Conservation (phyloP, 2,888 invertebrate species). For the Dinocampus coccinellae region DNA sequence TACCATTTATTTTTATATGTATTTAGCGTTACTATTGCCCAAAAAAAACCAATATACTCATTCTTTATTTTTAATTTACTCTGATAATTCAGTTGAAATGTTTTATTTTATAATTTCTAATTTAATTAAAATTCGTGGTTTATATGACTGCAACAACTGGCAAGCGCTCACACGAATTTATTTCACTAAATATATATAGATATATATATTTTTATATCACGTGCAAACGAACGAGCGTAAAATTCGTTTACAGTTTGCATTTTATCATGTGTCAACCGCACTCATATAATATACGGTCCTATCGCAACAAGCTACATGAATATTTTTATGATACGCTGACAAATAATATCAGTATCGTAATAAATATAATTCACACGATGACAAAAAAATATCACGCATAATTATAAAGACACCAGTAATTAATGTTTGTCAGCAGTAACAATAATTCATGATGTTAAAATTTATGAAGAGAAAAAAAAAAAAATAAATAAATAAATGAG, state of each 20-base stretch:
- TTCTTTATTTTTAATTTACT: background rate
- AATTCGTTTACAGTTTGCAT: background rate
- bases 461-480: background rate
- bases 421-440: background rate
- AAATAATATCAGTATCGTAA: background rate
- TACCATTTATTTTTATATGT: constrained; percentile 23
- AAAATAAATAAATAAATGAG: background rate
- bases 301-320: background rate
- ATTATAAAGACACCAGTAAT: background rate
- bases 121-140: background rate
- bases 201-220: constrained; percentile 5
- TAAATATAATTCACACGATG: background rate
- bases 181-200: background rate
- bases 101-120: background rate
- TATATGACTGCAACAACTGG: background rate
- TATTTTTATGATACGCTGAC: background rate
- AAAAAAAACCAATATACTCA: background rate
- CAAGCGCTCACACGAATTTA: background rate
- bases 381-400: background rate
- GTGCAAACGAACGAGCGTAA: constrained; percentile 19
- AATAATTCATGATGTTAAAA: background rate
- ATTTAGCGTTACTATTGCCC: background rate
- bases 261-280: background rate
- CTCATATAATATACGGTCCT: background rate
- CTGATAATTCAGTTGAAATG: background rate